Evolutionary conservation across 1,140 invertebrate species (phyloP).

Genomic region (Heterodera carotae): DNA sequence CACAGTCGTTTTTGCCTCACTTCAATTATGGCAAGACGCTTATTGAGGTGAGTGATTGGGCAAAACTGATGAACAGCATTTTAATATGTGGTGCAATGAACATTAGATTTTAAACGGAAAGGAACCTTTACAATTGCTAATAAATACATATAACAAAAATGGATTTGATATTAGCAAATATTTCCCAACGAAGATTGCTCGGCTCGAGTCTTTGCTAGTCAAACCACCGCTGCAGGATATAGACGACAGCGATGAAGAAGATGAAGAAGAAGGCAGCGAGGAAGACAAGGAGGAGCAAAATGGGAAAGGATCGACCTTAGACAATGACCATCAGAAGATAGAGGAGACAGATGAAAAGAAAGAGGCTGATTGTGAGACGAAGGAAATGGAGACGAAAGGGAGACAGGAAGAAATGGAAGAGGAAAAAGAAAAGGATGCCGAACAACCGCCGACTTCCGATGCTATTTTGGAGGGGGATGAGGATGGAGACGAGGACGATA

Average conservation of each 20-base stretch:
- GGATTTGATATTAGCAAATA: neutral
- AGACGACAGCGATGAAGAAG: conserved; percentile 7
- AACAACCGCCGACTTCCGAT: neutral
- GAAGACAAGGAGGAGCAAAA: conserved; percentile 9
- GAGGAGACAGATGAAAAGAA: conserved; percentile 2
- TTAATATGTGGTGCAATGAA: too few relatives aligned
- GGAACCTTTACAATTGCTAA: too few relatives aligned
- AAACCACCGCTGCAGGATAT: conserved; percentile 16
- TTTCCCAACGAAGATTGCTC: conserved; percentile 23
- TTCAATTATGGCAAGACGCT: conserved; percentile 31
- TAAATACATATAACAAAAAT: too few relatives aligned
- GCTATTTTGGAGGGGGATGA: conserved; percentile 11
- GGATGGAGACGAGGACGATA: conserved; percentile 10
- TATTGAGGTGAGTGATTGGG: conserved; percentile 1
- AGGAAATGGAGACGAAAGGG: neutral
- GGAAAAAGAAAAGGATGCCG: conserved; percentile 6
- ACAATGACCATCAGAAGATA: neutral
- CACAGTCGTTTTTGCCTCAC: conserved; percentile 30
- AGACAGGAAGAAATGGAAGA: conserved; percentile 1
- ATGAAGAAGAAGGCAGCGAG: conserved; percentile 10
- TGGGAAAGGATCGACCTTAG: conserved; percentile 20
- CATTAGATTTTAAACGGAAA: too few relatives aligned
- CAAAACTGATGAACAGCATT: neutral
- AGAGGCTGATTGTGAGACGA: neutral
- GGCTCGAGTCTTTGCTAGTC: conserved; percentile 26